Percentiles rank a stretch among this genome's conserved stretches.
These are phyloP conservation scores for Drosophila suboccidentalis DNA, from an alignment of 2,888 invertebrate species.

Conservation along the genomic window DNA sequence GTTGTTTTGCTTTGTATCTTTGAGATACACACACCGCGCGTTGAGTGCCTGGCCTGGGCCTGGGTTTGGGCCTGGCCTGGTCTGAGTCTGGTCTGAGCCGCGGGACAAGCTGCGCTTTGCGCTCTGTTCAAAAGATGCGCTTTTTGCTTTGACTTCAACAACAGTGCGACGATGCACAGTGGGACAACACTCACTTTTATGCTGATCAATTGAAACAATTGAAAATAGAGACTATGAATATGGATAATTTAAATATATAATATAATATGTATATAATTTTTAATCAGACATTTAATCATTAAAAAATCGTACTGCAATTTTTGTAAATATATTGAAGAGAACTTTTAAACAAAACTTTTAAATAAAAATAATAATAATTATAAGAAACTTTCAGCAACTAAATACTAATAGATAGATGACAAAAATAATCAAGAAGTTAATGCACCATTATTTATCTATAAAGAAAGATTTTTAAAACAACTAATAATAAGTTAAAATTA, in stretches of 20 bases:
- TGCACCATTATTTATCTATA: neutral
- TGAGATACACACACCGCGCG: constrained; percentile 58
- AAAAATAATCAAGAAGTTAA: neutral
- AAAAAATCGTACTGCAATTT: too few relatives aligned
- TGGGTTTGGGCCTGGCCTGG: constrained; percentile 20
- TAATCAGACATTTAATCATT: too few relatives aligned
- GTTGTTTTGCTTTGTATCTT: constrained; percentile 48
- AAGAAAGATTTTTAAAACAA: neutral
- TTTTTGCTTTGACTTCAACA: constrained; percentile 72
- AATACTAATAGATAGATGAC: neutral
- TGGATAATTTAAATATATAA: too few relatives aligned
- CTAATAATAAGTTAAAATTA: too few relatives aligned
- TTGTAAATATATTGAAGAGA: too few relatives aligned
- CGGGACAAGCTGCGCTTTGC: constrained; percentile 73
- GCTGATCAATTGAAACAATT: neutral
- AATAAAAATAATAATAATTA: too few relatives aligned
- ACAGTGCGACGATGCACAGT: constrained; percentile 59
- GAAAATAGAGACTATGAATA: too few relatives aligned
- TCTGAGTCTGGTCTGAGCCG: constrained; percentile 26
- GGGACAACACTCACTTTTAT: constrained; percentile 13
- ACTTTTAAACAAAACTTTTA: too few relatives aligned
- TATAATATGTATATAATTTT: too few relatives aligned
- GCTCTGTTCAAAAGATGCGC: constrained; percentile 77
- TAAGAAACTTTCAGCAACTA: too few relatives aligned
- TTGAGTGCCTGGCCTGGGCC: constrained; percentile 27